Percentiles rank a stretch among this genome's conserved stretches.
Evolutionary conservation across 1,140 invertebrate species (phyloP).

Genomic region (Cydia amplana): DNA sequence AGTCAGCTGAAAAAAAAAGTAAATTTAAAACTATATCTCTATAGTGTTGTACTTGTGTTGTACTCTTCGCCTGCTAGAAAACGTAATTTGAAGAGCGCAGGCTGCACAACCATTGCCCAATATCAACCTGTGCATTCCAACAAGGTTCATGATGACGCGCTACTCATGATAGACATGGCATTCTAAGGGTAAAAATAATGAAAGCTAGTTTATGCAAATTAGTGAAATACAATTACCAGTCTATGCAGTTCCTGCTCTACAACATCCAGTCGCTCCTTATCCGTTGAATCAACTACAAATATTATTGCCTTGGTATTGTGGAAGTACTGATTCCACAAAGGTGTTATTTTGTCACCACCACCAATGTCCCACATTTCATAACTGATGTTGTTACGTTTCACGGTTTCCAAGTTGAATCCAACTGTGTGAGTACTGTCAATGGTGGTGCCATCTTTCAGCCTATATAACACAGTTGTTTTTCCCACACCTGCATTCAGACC

Average conservation of each 20-base stretch:
- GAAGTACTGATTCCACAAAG: conserved; percentile 12
- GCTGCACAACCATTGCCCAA: too few relatives aligned
- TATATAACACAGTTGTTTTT: conserved; percentile 19
- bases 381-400: neutral
- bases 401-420: conserved; percentile 15
- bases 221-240: conserved; percentile 8
- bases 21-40: too few relatives aligned
- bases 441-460: neutral
- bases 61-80: too few relatives aligned
- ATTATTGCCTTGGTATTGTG: neutral
- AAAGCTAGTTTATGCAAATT: neutral
- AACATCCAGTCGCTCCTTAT: neutral
- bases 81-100: too few relatives aligned
- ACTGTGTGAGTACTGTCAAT: neutral
- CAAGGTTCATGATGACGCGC: too few relatives aligned
- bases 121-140: too few relatives aligned
- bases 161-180: too few relatives aligned
- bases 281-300: conserved; percentile 17
- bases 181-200: too few relatives aligned
- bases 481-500: conserved; percentile 14
- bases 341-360: conserved; percentile 15
- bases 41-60: too few relatives aligned
- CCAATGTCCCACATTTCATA: conserved; percentile 24
- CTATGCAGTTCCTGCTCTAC: conserved; percentile 3
- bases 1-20: neutral